These are phyloP conservation scores for Labeo calbasu DNA, from an alignment of 2,797 vertebrate genomes.

Conservation along the genomic window DNA sequence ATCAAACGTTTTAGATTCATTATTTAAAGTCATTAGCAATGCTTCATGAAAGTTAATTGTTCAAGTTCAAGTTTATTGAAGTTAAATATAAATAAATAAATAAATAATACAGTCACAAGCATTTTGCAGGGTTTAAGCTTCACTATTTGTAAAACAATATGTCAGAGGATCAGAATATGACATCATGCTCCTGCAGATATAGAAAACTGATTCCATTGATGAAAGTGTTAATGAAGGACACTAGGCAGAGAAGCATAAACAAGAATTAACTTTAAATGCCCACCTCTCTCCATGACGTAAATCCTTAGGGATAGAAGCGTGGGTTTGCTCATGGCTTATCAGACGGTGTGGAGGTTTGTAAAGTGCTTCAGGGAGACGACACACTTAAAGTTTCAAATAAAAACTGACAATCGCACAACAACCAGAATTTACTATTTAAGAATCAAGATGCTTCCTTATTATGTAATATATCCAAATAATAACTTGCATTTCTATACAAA, in stretches of 20 bases:
- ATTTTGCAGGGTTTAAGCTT: neutral
- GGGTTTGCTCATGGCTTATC: slow-evolving; percentile 26
- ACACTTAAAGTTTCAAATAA: neutral
- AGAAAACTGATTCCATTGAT: neutral
- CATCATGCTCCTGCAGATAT: neutral
- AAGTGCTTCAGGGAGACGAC: neutral
- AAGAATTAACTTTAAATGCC: slow-evolving; percentile 39
- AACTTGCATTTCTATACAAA: neutral
- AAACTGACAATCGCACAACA: neutral
- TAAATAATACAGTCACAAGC: neutral
- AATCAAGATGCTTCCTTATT: neutral
- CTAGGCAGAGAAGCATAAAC: slow-evolving; percentile 3
- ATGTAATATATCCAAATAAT: neutral
- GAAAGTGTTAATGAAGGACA: slow-evolving; percentile 23
- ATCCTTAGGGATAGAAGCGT: slow-evolving; percentile 32
- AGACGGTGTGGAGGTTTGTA: neutral
- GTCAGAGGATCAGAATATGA: neutral
- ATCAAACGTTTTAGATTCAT: no score
- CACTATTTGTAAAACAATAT: neutral
- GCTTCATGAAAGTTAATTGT: no score
- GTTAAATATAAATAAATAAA: no score
- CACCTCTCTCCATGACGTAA: slow-evolving; percentile 48
- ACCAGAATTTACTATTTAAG: neutral
- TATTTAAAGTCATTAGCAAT: no score
- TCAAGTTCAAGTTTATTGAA: no score